phyloP scores from a whole-genome alignment of 64 coral and sea anemone genomes.

The Catalaphyllia jardinei region DNA sequence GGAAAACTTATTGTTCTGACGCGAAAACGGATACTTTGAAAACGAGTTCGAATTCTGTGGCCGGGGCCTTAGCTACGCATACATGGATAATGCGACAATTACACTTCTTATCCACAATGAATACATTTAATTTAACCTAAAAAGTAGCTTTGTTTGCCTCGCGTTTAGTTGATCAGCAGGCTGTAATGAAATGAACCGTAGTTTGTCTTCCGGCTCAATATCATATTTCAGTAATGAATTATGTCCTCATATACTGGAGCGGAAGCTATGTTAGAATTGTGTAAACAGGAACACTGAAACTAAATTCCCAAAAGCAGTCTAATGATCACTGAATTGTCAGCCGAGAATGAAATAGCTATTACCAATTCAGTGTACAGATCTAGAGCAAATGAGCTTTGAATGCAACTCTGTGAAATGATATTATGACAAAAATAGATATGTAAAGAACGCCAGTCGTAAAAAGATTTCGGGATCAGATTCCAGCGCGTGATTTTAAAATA shows the following conservation, averaged over 20 bases:
- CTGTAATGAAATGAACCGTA: no score
- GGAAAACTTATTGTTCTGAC: no score
- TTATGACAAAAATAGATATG: background rate
- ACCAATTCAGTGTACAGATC: background rate
- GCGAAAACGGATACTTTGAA: no score
- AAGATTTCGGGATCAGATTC: no score
- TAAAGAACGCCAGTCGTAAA: background rate
- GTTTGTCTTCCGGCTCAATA: background rate
- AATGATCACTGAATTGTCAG: background rate
- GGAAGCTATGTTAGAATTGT: background rate
- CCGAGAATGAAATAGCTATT: background rate
- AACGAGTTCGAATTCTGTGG: no score
- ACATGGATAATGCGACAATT: no score
- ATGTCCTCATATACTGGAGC: background rate
- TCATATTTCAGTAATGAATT: background rate
- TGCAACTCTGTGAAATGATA: background rate
- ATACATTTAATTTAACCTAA: no score
- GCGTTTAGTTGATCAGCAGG: no score
- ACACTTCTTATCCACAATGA: no score
- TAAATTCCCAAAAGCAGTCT: background rate
- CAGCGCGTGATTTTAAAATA: background rate
- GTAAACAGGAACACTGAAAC: slow-evolving; percentile 18
- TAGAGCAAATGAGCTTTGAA: background rate
- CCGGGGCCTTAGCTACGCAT: no score
- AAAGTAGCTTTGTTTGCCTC: no score